Conservation (phyloP, 1,140 invertebrate species). For the Holcopasites calliopsidis region DNA sequence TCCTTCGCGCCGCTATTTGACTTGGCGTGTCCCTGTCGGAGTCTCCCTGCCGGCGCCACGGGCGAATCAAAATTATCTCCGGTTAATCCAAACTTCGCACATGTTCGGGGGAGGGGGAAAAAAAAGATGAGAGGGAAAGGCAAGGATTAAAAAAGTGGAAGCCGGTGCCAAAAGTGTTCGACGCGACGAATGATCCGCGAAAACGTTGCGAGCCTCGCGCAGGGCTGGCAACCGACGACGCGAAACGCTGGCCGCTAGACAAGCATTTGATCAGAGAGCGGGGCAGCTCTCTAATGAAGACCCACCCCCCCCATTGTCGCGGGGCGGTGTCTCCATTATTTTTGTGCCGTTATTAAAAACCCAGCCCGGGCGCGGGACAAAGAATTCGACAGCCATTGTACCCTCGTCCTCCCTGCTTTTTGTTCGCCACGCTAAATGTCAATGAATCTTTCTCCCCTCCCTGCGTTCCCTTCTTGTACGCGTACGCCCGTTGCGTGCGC, state of each 20-base stretch:
- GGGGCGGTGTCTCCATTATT: slow-evolving; percentile 71
- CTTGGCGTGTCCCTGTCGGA: slow-evolving; percentile 39
- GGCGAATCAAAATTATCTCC: slow-evolving; percentile 45
- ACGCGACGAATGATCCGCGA: slow-evolving; percentile 47
- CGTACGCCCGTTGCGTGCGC: neutral
- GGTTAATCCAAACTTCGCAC: slow-evolving; percentile 22
- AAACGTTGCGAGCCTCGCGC: slow-evolving; percentile 18
- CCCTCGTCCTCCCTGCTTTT: slow-evolving; percentile 66
- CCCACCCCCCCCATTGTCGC: slow-evolving; percentile 51
- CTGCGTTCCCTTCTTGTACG: slow-evolving; percentile 12
- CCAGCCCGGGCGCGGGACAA: slow-evolving; percentile 61
- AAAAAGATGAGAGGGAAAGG: slow-evolving; percentile 30
- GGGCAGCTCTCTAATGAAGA: slow-evolving; percentile 68
- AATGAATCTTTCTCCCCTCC: slow-evolving; percentile 59
- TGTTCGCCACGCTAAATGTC: slow-evolving; percentile 69
- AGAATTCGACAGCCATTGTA: slow-evolving; percentile 72
- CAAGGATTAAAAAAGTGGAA: neutral
- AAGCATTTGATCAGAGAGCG: slow-evolving; percentile 68
- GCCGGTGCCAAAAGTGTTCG: slow-evolving; percentile 60
- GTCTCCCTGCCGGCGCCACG: slow-evolving; percentile 21
- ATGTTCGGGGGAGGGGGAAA: slow-evolving; percentile 6
- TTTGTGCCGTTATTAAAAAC: slow-evolving; percentile 75
- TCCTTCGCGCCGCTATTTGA: slow-evolving; percentile 65
- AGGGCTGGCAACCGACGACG: slow-evolving; percentile 33
- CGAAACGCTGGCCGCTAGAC: slow-evolving; percentile 43